Conservation (phyloP, 2,888 invertebrate species). For the Cybosia mesomella region DNA sequence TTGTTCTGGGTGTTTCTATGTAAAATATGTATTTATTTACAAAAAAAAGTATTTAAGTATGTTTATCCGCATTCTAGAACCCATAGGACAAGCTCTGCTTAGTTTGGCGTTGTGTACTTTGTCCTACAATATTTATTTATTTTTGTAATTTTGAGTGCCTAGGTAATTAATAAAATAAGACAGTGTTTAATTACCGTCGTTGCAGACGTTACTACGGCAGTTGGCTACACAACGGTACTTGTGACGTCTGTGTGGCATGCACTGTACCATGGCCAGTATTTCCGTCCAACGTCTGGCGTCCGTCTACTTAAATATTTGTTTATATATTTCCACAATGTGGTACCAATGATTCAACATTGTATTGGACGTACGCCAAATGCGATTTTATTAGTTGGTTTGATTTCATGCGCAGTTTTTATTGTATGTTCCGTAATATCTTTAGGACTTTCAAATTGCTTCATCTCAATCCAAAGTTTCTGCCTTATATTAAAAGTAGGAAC, state of each 20-base stretch:
- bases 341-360: slow-evolving; percentile 48
- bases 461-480: neutral
- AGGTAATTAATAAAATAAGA: neutral
- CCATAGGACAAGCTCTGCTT: too few species aligned
- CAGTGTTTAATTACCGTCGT: neutral
- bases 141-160: too few species aligned
- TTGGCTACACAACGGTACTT: slow-evolving; percentile 44
- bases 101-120: too few species aligned
- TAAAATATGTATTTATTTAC: too few species aligned
- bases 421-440: slow-evolving; percentile 17
- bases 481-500: too few species aligned
- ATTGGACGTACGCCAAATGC: slow-evolving; percentile 52
- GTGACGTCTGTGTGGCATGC: slow-evolving; percentile 47
- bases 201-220: slow-evolving; percentile 26
- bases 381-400: slow-evolving; percentile 32
- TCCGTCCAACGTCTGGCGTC: slow-evolving; percentile 67
- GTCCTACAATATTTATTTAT: too few species aligned
- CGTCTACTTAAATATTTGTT: slow-evolving; percentile 64
- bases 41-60: too few species aligned
- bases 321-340: slow-evolving; percentile 59
- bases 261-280: slow-evolving; percentile 57
- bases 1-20: too few species aligned
- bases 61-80: too few species aligned
- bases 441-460: slow-evolving; percentile 12
- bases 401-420: slow-evolving; percentile 44